phyloP scores from a whole-genome alignment of 2,888 invertebrate species.

The Ethmia dodecea region DNA sequence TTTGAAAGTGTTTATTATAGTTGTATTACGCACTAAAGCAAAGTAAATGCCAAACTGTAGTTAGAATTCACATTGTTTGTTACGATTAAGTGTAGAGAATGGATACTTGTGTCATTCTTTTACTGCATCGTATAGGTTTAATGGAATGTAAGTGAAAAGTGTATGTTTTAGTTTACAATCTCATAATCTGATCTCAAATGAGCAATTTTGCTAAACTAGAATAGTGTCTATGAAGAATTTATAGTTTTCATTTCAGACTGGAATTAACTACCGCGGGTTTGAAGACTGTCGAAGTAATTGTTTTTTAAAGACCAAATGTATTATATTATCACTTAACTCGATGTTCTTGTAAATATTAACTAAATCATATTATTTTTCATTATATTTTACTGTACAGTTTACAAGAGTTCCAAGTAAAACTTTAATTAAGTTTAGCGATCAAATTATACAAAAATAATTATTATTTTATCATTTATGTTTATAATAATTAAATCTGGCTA shows the following conservation, averaged over 20 bases:
- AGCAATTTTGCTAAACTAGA: constrained; percentile 16
- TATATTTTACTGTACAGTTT: constrained; percentile 19
- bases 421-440: constrained; percentile 23
- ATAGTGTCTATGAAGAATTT: constrained; percentile 6
- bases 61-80: constrained; percentile 32
- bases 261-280: constrained; percentile 25
- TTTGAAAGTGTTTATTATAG: constrained; percentile 26
- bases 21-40: constrained; percentile 31
- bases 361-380: constrained; percentile 17
- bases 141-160: constrained; percentile 3
- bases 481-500: constrained; percentile 27
- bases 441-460: constrained; percentile 26
- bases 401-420: constrained; percentile 1
- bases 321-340: constrained; percentile 17
- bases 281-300: constrained; percentile 38
- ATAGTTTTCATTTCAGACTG: constrained; percentile 5
- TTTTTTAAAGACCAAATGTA: constrained; percentile 39
- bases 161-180: constrained; percentile 23
- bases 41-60: constrained; percentile 60
- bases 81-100: constrained; percentile 8
- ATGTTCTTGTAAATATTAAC: constrained; percentile 42
- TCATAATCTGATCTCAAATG: constrained; percentile 58
- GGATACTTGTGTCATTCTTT: not conserved
- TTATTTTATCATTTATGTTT: constrained; percentile 7
- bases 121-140: not conserved